These are phyloP conservation scores for Platyrinchus mystaceus DNA, from an alignment of 2,797 vertebrate species.

Conservation along the genomic window DNA sequence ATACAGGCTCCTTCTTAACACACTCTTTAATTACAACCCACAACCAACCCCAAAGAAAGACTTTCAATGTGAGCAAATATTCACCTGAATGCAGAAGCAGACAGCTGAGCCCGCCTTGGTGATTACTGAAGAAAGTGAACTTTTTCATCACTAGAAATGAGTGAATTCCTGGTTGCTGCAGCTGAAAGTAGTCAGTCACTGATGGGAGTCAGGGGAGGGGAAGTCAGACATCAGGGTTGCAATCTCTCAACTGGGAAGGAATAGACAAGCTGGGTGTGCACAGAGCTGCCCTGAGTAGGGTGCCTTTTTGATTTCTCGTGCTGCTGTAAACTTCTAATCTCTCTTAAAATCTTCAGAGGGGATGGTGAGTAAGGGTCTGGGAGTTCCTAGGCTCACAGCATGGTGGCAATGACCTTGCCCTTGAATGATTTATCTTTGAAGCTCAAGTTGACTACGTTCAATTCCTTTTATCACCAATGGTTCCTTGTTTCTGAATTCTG, in stretches of 20 bases:
- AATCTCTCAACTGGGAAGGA: background rate
- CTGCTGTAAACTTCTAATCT: background rate
- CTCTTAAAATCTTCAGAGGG: background rate
- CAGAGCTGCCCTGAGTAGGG: background rate
- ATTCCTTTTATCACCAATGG: background rate
- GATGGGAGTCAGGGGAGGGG: background rate
- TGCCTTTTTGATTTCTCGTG: background rate
- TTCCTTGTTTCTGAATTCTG: background rate
- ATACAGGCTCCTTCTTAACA: background rate
- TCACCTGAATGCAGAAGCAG: background rate
- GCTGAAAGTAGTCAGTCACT: background rate
- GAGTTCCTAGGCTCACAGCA: background rate
- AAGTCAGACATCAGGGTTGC: background rate
- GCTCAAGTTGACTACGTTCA: background rate
- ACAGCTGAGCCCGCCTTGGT: background rate
- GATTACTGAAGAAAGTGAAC: background rate
- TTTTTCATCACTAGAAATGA: background rate
- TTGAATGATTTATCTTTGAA: slow-evolving; percentile 9
- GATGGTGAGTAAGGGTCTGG: background rate
- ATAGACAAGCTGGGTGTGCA: background rate
- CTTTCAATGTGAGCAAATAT: background rate
- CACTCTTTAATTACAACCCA: background rate
- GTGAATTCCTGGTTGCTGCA: background rate
- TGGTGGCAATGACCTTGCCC: background rate
- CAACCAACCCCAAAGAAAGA: background rate